Evolutionary conservation across 2,113 vertebrate genomes (phyloP), one percentile per base, ranked within the genome.

Genomic region (Phyllostomus discolor): DNA sequence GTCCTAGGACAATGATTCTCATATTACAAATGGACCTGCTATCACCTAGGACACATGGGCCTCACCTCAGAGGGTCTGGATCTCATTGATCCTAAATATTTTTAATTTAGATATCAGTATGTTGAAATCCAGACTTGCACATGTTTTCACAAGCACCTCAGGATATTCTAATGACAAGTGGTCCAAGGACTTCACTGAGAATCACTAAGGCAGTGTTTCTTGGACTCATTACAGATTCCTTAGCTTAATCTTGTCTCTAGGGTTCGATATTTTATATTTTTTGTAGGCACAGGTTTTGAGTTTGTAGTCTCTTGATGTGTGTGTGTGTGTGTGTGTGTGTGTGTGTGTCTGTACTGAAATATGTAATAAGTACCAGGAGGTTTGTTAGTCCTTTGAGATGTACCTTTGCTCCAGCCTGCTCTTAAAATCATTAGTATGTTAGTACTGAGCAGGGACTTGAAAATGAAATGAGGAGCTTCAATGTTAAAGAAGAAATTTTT

Each of bases 341-440:
- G n/a, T 24, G 31, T 28, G 7, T 2, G 0, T n/a, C 19, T 54
- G n/a, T 20, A 10, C 10, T 52, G 8, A 1, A 41, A 28, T 54
- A 28, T 50, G 31, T 70, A 38, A 20, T 35, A 88, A 86, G 87
- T 24, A 57, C 28, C 11, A 48, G 22, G 33, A 75, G 7, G 16
- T 26, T 70, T 95, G 5, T 33, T 90, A 5, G 64, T 26, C 10
- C 24, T 67, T 92, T 78, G 79, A 97, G 46, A 82, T 69, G 5
- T 33, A 72, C 4, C 6, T 22, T 16, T 82, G 28, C 2, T 31
- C 14, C 48, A 81, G 48, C 1, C 35, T 88, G 5, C 26, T 89
- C 31, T 89, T 86, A 89, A 4, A 96, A 73, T 31, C 48, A 75
- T 85, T 59, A 59, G 8, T n/a, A 35, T 72, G n/a, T 48, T 88